These are phyloP conservation scores for Danio rerio DNA, from an alignment of 2,113 vertebrate species.

Conservation along the genomic window DNA sequence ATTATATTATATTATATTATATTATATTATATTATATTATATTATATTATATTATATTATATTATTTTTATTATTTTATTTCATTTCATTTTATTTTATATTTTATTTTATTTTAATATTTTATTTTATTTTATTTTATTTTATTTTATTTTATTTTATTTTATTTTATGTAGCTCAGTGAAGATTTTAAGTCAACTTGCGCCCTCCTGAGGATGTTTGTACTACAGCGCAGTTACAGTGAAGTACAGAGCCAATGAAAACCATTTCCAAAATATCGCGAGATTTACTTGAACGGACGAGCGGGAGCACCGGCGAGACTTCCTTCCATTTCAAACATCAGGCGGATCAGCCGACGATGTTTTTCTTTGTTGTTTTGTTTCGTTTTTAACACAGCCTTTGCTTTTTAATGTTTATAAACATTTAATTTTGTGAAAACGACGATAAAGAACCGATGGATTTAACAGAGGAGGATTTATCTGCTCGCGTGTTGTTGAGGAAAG, in stretches of 20 bases:
- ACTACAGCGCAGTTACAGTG: background rate
- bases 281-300: slow-evolving; percentile 9
- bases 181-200: too few relatives aligned
- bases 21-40: too few relatives aligned
- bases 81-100: too few relatives aligned
- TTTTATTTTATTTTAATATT: too few relatives aligned
- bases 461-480: slow-evolving; percentile 72
- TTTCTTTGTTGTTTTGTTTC: slow-evolving; percentile 4
- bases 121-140: too few relatives aligned
- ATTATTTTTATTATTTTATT: too few relatives aligned
- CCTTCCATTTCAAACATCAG: background rate
- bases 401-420: background rate
- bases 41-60: too few relatives aligned
- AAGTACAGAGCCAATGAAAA: background rate
- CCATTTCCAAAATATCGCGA: slow-evolving; percentile 11
- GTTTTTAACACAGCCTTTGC: background rate
- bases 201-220: too few relatives aligned
- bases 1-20: too few relatives aligned
- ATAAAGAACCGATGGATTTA: slow-evolving; percentile 64
- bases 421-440: background rate
- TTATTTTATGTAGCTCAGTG: too few relatives aligned
- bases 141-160: too few relatives aligned
- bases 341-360: background rate
- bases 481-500: slow-evolving; percentile 69
- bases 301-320: slow-evolving; percentile 1